Base-by-base conservation (phyloP, 2,888 invertebrate genomes). In the Tanypteryx hageni region DNA sequence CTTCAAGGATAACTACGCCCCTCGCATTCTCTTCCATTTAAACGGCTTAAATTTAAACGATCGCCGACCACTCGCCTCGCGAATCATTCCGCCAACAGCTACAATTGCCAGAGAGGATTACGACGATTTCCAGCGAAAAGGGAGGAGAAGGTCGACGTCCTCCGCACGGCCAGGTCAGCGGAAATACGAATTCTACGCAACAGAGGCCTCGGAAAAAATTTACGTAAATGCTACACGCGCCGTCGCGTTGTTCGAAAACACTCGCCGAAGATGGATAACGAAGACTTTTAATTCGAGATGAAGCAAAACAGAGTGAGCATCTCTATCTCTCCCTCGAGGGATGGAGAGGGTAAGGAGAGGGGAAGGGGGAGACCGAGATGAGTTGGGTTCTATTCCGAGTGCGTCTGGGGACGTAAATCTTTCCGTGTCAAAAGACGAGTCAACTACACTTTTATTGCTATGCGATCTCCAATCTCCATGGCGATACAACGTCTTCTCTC, bases 61-160 rank as follows among this genome's bases (percentile, higher is more conserved):
- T 18, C 44, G 27, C 76, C 27, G 76, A 76, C 76, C 76, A 76
- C 76, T 76, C 76, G 76, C 22, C 13, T 22, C 68, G 68, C n/a
- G 64, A 14, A 18, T 18, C 64, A 14, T 64, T 64, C 5, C 64
- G 64, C 64, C n/a, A n/a, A 14, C 64, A 18, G 27, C 76, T 22
- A 76, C 76, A 76, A 76, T 76, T 76, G 76, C 76, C 44, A 44
- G 27, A 14, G 76, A 76, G 76, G 76, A 76, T 76, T 76, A 76
- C 76, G 76, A 27, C 44, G 44, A 44, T 44, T 44, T 44, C 44
- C 44, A 44, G 44, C 44, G 44, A 44, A 44, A 44, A 44, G n/a
- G 68, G 22, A 68, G 68, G 10, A 10, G 10, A 22, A 68, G 68
- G 76, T 76, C 76, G 76, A 76, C 76, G 76, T 27, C 76, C 76